Base-by-base conservation (phyloP, 1,140 invertebrate species). In the Zeugodacus cucurbitae region DNA sequence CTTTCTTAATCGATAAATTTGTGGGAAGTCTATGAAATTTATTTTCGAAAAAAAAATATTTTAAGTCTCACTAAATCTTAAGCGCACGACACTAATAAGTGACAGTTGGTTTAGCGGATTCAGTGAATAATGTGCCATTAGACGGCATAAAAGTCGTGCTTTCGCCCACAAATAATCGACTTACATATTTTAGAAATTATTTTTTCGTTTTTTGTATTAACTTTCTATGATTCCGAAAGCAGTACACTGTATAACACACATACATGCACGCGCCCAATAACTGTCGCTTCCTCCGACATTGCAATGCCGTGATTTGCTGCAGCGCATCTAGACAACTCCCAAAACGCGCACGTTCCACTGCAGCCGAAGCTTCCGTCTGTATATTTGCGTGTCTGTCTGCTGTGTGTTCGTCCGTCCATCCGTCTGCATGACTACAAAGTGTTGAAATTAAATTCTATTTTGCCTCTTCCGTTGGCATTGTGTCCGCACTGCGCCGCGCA, bases 391-490 rank as follows among this genome's bases (percentile, higher is more conserved):
- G 37, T 17, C 48, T 37, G 14, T 20, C 32, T 29, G 11, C 17
- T 11, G 11, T 41, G 11, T 8, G 7, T 67, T 26, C 62, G 62
- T 32, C 1, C 29, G 62, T 8, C 62, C 29, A 32, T n/a, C 70
- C 37, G 41, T 74, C 41, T 7, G 41, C 20, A 48, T 3, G 74
- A 87, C 32, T 44, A 70, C 87, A 64, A 87, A 87, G 87, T 87
- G 87, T 70, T 70, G 59, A 87, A 87, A 87, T 67, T 87, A 48
- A 87, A 87, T 59, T 87, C 57, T 87, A 58, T 29, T 87, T 44
- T 41, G 86, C 57, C n/a, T 37, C n/a, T 41, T 59, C 32, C n/a
- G 34, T 20, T 34, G 44, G 82, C 82, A 67, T 67, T 34, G 62
- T 67, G 26, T 5, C 17, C 0, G 41, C 44, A 29, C 22, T 48